Base-by-base conservation (phyloP, 2,888 invertebrate species). In the Agelastica alni region DNA sequence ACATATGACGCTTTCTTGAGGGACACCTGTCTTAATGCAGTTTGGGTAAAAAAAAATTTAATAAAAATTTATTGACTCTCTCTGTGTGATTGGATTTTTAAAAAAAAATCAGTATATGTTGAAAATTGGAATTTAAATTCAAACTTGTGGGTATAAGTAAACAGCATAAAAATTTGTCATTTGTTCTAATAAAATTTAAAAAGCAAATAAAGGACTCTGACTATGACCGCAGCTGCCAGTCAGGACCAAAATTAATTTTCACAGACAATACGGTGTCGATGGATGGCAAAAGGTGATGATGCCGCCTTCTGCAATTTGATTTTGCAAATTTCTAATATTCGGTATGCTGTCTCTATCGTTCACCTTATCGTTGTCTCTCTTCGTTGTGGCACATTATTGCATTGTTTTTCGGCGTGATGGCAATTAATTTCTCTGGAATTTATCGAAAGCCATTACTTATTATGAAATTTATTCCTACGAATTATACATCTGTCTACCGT, bases 231-330 rank as follows among this genome's bases (percentile, higher is more conserved):
- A 41, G n/a, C 58, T 55, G 53, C 44, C 58, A 53, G 55, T 53
- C 55, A 59, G 46, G 45, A 20, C 31, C 58, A 47, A 59, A 59
- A 56, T 59, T 53, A 59, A 59, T 59, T 59, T 59, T 49, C 49
- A 56, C 51, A 56, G 59, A 59, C 59, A 59, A 59, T 56, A 56
- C 56, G 51, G 46, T 52, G 49, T 32, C 44, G 55, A 46, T 17
- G 49, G 22, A n/a, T n/a, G n/a, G n/a, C n/a, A n/a, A n/a, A n/a
- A n/a, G 20, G 41, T 26, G 32, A 44, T 53, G 48, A 53, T 58
- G 55, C 47, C 56, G 59, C 55, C 53, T 56, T 34, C 46, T 53
- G 53, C 55, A 53, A 59, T 59, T 59, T 56, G 59, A 59, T 59
- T 56, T 59, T 47, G 55, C 46, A 51, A n/a, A 56, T 59, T 59